Percentiles rank a stretch among this genome's conserved stretches.
phyloP scores from a whole-genome alignment of 1,140 invertebrate genomes.

The Bombyx mandarina region DNA sequence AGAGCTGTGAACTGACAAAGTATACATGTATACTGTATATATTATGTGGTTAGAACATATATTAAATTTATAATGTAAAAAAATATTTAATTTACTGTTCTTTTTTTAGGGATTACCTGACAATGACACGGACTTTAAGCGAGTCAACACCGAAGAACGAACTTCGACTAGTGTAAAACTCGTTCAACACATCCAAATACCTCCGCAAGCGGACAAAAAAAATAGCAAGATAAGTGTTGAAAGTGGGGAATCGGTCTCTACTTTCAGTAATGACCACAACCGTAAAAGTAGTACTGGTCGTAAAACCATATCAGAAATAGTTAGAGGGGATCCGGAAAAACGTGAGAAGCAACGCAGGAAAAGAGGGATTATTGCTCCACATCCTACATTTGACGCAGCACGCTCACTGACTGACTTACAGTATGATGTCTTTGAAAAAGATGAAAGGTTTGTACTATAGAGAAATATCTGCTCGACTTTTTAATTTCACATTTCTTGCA shows the following conservation, averaged over 20 bases:
- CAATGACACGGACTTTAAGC: slow-evolving; percentile 1
- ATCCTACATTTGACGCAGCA: slow-evolving; percentile 31
- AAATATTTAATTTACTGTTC: not conserved
- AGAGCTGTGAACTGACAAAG: too few species aligned
- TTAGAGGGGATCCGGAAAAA: slow-evolving; percentile 35
- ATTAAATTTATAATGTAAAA: too few species aligned
- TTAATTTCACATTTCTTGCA: too few species aligned
- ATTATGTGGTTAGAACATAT: too few species aligned
- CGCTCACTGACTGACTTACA: slow-evolving; percentile 40
- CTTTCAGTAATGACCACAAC: slow-evolving; percentile 35
- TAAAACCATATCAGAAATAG: slow-evolving; percentile 47
- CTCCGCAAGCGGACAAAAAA: slow-evolving; percentile 37
- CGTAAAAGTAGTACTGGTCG: slow-evolving; percentile 41
- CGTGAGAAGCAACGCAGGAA: slow-evolving; percentile 28
- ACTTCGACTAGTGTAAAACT: slow-evolving; percentile 7
- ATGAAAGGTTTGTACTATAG: slow-evolving; percentile 33
- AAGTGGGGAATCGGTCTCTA: slow-evolving; percentile 37
- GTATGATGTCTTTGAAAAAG: slow-evolving; percentile 61
- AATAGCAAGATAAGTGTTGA: slow-evolving; percentile 47
- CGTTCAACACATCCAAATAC: slow-evolving; percentile 11
- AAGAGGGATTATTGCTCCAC: slow-evolving; percentile 48
- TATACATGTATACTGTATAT: too few species aligned
- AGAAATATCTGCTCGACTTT: too few species aligned
- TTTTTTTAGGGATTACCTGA: slow-evolving; percentile 15
- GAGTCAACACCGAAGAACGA: slow-evolving; percentile 4